Conservation (phyloP, 2,113 vertebrate species). For the Lepus europaeus region DNA sequence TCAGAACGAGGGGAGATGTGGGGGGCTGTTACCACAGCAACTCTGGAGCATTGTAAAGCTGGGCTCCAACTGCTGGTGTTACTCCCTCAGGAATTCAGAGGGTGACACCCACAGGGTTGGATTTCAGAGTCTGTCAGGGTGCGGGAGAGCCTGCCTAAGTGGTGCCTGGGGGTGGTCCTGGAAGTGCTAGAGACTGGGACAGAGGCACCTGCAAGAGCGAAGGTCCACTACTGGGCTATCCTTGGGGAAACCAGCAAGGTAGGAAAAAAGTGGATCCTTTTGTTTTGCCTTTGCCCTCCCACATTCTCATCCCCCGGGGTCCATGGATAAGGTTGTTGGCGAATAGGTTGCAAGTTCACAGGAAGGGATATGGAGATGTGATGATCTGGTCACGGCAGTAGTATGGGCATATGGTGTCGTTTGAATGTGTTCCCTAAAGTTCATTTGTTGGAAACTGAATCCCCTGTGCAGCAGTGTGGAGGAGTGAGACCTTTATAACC, state of each 20-base stretch:
- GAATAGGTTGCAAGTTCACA: conserved; percentile 5
- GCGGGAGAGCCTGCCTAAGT: neutral
- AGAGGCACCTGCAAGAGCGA: neutral
- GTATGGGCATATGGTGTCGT: neutral
- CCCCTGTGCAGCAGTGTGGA: neutral
- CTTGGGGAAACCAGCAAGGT: neutral
- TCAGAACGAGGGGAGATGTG: neutral
- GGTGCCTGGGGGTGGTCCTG: neutral
- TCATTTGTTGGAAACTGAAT: neutral
- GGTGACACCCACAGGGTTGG: neutral
- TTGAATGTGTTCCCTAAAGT: neutral
- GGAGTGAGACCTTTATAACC: neutral
- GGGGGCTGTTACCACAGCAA: neutral
- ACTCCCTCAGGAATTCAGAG: neutral
- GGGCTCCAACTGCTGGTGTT: neutral
- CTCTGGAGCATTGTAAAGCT: neutral
- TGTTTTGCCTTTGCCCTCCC: neutral
- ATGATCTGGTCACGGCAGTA: neutral
- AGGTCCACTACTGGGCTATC: neutral
- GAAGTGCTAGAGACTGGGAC: neutral
- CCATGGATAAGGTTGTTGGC: neutral
- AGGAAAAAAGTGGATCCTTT: neutral
- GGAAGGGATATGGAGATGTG: neutral
- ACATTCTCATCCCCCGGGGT: neutral
- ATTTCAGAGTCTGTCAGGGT: neutral